Evolutionary conservation across 2,888 invertebrate species (phyloP).

Genomic region (Sicus ferrugineus): DNA sequence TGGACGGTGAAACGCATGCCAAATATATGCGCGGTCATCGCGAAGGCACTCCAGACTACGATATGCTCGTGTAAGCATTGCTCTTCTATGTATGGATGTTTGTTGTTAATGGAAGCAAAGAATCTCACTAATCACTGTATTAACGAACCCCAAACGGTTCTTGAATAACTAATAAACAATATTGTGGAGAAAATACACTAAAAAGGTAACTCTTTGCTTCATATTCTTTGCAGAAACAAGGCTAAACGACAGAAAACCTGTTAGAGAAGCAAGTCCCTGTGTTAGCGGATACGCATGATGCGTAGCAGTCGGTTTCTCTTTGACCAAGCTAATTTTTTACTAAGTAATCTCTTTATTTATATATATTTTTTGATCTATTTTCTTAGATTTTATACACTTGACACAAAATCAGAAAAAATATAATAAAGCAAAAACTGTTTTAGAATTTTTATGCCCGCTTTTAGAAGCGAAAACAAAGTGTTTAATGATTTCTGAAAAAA

Average conservation of each 20-base stretch:
- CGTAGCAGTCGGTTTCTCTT: slow-evolving; percentile 10
- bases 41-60: slow-evolving; percentile 75
- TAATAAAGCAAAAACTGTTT: neutral
- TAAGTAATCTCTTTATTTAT: neutral
- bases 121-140: slow-evolving; percentile 22
- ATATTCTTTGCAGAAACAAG: slow-evolving; percentile 46
- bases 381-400: neutral
- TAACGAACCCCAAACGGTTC: neutral
- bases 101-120: slow-evolving; percentile 6
- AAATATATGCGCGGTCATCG: slow-evolving; percentile 74
- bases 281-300: slow-evolving; percentile 18
- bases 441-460: slow-evolving; percentile 11
- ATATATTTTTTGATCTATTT: neutral
- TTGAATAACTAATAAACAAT: slow-evolving; percentile 23
- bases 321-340: neutral
- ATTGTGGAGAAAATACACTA: slow-evolving; percentile 6
- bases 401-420: neutral
- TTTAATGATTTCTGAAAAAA: neutral
- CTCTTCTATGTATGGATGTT: slow-evolving; percentile 28
- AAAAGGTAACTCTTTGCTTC: slow-evolving; percentile 27
- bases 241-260: slow-evolving; percentile 47
- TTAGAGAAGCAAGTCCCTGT: slow-evolving; percentile 29
- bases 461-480: neutral
- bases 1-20: slow-evolving; percentile 75
- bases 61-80: slow-evolving; percentile 67